A percentile compares a stretch with the other conserved stretches of the same genome.
These are phyloP conservation scores for Bombyx mandarina DNA, from an alignment of 1,140 invertebrate species.

Conservation along the genomic window DNA sequence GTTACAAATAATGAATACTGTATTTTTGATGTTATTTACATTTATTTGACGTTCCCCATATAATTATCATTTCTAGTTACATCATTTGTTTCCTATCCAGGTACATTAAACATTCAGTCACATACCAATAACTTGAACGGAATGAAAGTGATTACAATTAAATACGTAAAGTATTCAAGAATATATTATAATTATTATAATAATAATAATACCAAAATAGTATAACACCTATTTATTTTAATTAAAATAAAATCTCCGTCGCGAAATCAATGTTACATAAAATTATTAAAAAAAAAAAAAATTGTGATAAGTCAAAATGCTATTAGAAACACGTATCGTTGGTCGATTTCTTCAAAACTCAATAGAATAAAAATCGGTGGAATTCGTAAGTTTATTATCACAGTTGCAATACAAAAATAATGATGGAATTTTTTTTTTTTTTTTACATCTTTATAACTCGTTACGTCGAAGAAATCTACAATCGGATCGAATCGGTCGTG, in stretches of 20 bases:
- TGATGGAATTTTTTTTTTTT: conserved; percentile 27
- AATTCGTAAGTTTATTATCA: conserved; percentile 67
- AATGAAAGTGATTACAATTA: conserved; percentile 62
- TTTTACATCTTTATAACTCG: conserved; percentile 28
- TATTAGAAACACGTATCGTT: conserved; percentile 34
- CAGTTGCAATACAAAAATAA: conserved; percentile 63
- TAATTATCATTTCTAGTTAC: too few relatives aligned
- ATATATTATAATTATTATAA: conserved; percentile 12
- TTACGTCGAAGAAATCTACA: conserved; percentile 62
- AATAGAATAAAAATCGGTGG: conserved; percentile 57
- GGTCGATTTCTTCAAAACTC: conserved; percentile 57
- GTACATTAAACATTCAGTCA: conserved; percentile 56
- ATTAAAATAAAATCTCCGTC: conserved; percentile 54
- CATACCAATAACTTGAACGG: conserved; percentile 56
- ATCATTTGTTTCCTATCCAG: conserved; percentile 12
- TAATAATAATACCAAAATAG: conserved; percentile 47
- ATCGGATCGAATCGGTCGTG: conserved; percentile 23
- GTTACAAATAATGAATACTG: conserved; percentile 12
- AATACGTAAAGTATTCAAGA: conserved; percentile 63
- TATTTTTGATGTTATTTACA: conserved; percentile 35
- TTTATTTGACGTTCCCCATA: not conserved
- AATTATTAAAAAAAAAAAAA: conserved; percentile 37
- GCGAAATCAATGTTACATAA: conserved; percentile 47
- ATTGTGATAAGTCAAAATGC: conserved; percentile 59
- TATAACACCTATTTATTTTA: conserved; percentile 36